These are phyloP conservation scores for Solenodon paradoxus DNA, from an alignment of 2,113 vertebrate species.

Conservation along the genomic window DNA sequence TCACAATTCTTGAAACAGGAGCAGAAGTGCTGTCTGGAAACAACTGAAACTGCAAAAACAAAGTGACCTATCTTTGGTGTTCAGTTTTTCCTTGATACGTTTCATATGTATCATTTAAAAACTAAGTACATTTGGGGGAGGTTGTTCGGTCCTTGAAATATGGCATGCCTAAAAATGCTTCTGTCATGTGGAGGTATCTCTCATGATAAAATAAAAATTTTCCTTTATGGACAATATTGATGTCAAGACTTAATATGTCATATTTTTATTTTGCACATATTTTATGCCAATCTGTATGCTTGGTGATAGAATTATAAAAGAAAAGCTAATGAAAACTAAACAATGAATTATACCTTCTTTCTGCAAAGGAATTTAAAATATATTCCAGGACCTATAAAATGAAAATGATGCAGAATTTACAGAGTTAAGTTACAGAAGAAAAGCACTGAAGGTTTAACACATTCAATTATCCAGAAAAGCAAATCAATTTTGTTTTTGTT, in stretches of 20 bases:
- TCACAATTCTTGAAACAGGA: background rate
- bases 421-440: constrained; percentile 72
- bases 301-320: background rate
- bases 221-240: constrained; percentile 23
- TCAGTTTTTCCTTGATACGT: constrained; percentile 36
- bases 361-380: background rate
- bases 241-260: constrained; percentile 24
- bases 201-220: constrained; percentile 27
- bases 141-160: background rate
- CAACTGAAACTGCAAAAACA: background rate
- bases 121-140: background rate
- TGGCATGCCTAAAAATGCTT: background rate
- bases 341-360: background rate
- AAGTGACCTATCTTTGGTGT: background rate
- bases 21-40: background rate
- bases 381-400: background rate
- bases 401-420: constrained; percentile 35
- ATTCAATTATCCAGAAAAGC: constrained; percentile 83
- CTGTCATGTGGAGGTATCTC: background rate
- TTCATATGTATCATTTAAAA: background rate
- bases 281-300: constrained; percentile 6
- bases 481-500: constrained; percentile 84
- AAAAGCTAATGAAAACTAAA: background rate
- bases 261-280: constrained; percentile 31
- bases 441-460: constrained; percentile 74